Evolutionary conservation across 1,140 invertebrate genomes (phyloP), one percentile per base, ranked within the genome.

Genomic region (Samia ricini): DNA sequence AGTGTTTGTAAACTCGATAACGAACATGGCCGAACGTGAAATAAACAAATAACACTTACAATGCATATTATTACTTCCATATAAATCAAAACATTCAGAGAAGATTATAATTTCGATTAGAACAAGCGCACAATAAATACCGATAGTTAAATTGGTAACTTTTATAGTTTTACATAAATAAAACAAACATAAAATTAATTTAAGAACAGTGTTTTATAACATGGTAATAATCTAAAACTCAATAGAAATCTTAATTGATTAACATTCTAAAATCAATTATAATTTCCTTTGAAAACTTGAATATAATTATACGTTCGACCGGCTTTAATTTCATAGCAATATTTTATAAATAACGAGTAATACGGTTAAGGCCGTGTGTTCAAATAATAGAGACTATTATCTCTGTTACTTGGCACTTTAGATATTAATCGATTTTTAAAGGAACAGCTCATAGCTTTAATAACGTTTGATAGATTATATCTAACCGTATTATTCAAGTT

Each of bases 181-280:
- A 51, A 51, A 55, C 52, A 55, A 24, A 55, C 24, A 55, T 22
- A n/a, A 42, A 42, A 42, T 42, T 42, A 42, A 42, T 42, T 15
- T 42, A 42, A 42, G 26, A 26, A 26, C n/a, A 26, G 26, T 26
- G 8, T 15, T 3, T 7, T 42, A 42, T 42, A n/a, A 42, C 33
- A 15, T 15, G 7, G n/a, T 42, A 42, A 42, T 42, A 42, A 15
- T 15, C 33, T 15, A 42, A 15, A 42, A 42, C 33, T 15, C 33
- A 42, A 42, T 42, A 42, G 33, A 42, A 15, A 42, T 29, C 10
- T 29, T 12, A 42, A 42, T 42, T 15, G 33, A 42, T 42, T 42
- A 42, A 15, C 33, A 15, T 42, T 42, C 33, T 42, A 42, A 15
- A 42, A 42, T 42, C 33, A 42, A 42, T 12, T 42, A 42, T 42